These are phyloP conservation scores for Brachionus calyciflorus DNA, from an alignment of 1,140 invertebrate genomes.

Conservation along the genomic window DNA sequence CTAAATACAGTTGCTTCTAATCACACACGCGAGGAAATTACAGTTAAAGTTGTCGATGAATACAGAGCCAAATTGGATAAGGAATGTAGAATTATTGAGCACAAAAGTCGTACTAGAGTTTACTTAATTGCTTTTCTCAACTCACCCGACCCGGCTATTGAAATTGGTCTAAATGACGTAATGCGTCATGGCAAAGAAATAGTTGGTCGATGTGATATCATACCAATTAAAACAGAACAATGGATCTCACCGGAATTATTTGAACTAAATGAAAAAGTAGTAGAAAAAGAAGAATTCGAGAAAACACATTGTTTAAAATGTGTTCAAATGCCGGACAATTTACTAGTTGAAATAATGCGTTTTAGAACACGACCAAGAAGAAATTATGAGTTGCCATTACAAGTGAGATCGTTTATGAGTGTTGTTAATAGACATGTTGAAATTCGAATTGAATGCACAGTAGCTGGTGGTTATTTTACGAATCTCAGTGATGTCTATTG, in stretches of 20 bases:
- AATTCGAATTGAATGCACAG: constrained; percentile 60
- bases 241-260: constrained; percentile 93
- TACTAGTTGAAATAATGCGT: constrained; percentile 80
- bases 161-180: constrained; percentile 95
- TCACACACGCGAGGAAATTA: constrained; percentile 97
- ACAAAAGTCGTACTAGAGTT: constrained; percentile 87
- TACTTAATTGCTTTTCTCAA: constrained; percentile 88
- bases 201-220: constrained; percentile 96
- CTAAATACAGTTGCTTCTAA: constrained; percentile 67
- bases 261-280: constrained; percentile 84
- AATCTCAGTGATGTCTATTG: constrained; percentile 64
- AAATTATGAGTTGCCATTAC: constrained; percentile 92
- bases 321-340: constrained; percentile 89
- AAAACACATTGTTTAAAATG: constrained; percentile 87
- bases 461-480: constrained; percentile 30
- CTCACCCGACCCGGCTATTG: constrained; percentile 75
- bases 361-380: constrained; percentile 91
- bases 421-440: constrained; percentile 70
- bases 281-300: constrained; percentile 86
- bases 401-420: constrained; percentile 67
- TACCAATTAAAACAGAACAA: constrained; percentile 81
- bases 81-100: constrained; percentile 71
- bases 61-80: constrained; percentile 86
- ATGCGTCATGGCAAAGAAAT: constrained; percentile 94
- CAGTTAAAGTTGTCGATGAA: constrained; percentile 93